A percentile compares a stretch with the other conserved stretches of the same genome.
These are phyloP conservation scores for Chrysochloris asiatica DNA, from an alignment of 2,113 vertebrate genomes.

Conservation along the genomic window DNA sequence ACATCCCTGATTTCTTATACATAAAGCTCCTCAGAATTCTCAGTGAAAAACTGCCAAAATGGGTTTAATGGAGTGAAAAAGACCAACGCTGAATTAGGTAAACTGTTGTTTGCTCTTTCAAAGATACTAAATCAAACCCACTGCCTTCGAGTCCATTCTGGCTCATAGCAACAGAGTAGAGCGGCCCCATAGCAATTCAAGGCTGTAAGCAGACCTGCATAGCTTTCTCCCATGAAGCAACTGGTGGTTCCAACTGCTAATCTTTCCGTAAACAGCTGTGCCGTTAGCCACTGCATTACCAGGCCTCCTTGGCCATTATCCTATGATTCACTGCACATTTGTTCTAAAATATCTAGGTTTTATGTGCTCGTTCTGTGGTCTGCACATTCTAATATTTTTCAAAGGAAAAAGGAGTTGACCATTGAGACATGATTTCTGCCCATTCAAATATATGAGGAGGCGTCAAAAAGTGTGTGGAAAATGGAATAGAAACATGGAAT, in stretches of 20 bases:
- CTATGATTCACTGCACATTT: background rate
- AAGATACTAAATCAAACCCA: background rate
- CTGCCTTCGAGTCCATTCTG: background rate
- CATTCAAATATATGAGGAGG: background rate
- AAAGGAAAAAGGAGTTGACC: background rate
- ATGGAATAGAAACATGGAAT: too few species aligned
- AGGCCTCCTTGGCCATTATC: background rate
- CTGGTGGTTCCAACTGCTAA: background rate
- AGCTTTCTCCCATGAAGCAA: background rate
- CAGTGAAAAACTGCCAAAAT: background rate
- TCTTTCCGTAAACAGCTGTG: background rate
- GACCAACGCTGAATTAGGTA: background rate
- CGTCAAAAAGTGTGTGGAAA: too few species aligned
- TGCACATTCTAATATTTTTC: background rate
- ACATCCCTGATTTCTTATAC: background rate
- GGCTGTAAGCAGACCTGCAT: background rate
- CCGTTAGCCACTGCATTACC: too few species aligned
- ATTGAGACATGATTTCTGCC: background rate
- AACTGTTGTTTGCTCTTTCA: background rate
- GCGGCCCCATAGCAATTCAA: background rate
- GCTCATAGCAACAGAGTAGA: background rate
- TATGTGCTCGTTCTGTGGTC: background rate
- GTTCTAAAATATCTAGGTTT: background rate
- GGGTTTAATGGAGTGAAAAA: background rate
- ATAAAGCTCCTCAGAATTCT: constrained; percentile 24